A percentile compares a stretch with the other conserved stretches of the same genome.
Evolutionary conservation across 2,888 invertebrate species (phyloP).

Genomic region (Stenoptilia bipunctidactyla): DNA sequence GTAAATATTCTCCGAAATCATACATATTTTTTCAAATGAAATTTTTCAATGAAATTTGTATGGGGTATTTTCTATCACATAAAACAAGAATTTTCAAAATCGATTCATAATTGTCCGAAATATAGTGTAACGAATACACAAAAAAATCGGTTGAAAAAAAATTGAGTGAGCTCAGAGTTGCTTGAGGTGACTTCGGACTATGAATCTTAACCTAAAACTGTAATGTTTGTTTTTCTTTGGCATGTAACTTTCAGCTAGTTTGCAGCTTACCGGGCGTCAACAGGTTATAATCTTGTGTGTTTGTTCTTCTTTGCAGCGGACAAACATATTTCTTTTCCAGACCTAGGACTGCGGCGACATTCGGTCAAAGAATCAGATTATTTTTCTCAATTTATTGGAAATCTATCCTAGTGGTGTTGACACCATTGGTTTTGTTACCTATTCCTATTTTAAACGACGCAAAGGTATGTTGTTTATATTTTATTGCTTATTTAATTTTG

Average conservation of each 20-base stretch:
- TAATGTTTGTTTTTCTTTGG: slow-evolving; percentile 7
- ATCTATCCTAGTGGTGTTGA: slow-evolving; percentile 76
- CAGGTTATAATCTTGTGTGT: slow-evolving; percentile 22
- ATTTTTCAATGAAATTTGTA: too few relatives aligned
- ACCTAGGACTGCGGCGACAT: slow-evolving; percentile 40
- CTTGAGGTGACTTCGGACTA: too few relatives aligned
- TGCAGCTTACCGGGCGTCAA: slow-evolving; percentile 15
- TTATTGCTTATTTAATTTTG: too few relatives aligned
- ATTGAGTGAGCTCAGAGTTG: too few relatives aligned
- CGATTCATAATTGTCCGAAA: too few relatives aligned
- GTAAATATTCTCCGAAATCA: too few relatives aligned
- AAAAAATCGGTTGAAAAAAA: too few relatives aligned
- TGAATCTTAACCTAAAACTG: too few relatives aligned
- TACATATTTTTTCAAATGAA: too few relatives aligned
- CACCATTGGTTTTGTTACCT: slow-evolving; percentile 78
- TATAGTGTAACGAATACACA: too few relatives aligned
- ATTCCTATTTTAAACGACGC: slow-evolving; percentile 73
- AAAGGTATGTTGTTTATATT: slow-evolving; percentile 68
- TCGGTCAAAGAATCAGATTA: slow-evolving; percentile 40
- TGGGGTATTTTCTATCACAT: too few relatives aligned
- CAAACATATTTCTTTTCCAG: slow-evolving; percentile 59
- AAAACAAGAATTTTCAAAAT: too few relatives aligned
- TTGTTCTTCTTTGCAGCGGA: slow-evolving; percentile 38
- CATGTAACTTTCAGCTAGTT: slow-evolving; percentile 16
- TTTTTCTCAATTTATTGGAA: slow-evolving; percentile 81